A percentile compares a stretch with the other conserved stretches of the same genome.
Conservation (phyloP, 2,888 invertebrate species). For the Drosophila atripex region DNA sequence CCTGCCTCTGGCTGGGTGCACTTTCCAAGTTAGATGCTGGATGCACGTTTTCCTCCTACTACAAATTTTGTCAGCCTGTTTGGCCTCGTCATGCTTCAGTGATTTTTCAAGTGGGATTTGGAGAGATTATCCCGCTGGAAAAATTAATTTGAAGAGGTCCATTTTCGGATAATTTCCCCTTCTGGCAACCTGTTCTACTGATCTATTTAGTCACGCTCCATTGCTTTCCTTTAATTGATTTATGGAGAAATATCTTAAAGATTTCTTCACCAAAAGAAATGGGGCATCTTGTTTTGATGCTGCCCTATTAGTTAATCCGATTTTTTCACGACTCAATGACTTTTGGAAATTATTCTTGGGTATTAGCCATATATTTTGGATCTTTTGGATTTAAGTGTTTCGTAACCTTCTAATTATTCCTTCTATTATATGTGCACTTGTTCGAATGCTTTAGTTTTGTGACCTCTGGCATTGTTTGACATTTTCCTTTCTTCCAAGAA, state of each 20-base stretch:
- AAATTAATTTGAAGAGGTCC: neutral
- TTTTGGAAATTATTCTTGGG: conserved; percentile 6
- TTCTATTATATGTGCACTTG: conserved; percentile 34
- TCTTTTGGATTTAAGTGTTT: neutral
- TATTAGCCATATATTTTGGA: conserved; percentile 1
- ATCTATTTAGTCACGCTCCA: conserved; percentile 42
- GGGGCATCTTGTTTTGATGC: conserved; percentile 16
- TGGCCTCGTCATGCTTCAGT: conserved; percentile 22
- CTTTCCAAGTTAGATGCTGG: conserved; percentile 36
- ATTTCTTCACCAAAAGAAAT: neutral
- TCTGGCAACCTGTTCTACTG: conserved; percentile 35
- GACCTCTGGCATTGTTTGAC: conserved; percentile 25
- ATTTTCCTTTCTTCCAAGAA: neutral
- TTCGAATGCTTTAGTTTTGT: conserved; percentile 47
- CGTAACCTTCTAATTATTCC: conserved; percentile 7
- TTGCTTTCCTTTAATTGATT: conserved; percentile 36
- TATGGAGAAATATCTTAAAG: neutral
- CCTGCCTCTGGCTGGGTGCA: conserved; percentile 7
- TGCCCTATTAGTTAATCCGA: conserved; percentile 31
- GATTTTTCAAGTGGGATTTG: conserved; percentile 25
- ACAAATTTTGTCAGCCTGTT: conserved; percentile 29
- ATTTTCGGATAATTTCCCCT: neutral
- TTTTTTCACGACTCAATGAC: conserved; percentile 35
- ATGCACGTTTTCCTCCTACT: conserved; percentile 20
- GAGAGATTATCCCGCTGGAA: conserved; percentile 1